phyloP scores from a whole-genome alignment of 92 coral and sea anemone species.

The Bergia sp. region DNA sequence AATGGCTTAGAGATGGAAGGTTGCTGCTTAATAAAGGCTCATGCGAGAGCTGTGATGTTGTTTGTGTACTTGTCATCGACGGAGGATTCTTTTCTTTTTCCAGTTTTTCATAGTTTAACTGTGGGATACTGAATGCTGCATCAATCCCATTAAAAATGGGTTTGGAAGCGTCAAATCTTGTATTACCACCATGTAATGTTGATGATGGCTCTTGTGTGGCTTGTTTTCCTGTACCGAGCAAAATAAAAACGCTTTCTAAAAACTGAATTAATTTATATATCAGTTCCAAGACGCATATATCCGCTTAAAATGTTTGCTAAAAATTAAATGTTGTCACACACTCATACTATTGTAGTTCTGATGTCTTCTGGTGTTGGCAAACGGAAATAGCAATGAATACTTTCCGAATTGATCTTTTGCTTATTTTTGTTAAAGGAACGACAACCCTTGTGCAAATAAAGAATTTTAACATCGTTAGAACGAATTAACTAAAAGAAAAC shows the following conservation, averaged over 20 bases:
- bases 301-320: not conserved
- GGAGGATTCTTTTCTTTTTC: not conserved
- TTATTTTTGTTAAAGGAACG: too few relatives aligned
- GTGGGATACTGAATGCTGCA: not conserved
- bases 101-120: not conserved
- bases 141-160: not conserved
- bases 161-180: not conserved
- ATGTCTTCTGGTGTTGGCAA: too few relatives aligned
- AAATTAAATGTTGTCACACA: too few relatives aligned
- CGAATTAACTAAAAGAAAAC: too few relatives aligned
- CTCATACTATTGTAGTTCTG: too few relatives aligned
- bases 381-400: too few relatives aligned
- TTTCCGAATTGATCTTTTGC: too few relatives aligned
- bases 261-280: not conserved
- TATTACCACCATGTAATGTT: not conserved
- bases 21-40: not conserved
- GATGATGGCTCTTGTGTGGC: not conserved
- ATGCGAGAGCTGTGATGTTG: not conserved
- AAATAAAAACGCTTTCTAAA: conserved; percentile 11
- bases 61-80: not conserved
- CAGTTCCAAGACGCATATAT: not conserved
- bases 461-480: not conserved
- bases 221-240: conserved; percentile 30
- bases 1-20: not conserved
- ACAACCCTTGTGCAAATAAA: not conserved